Evolutionary conservation across 2,113 vertebrate species (phyloP), one percentile per base, ranked within the genome.

Genomic region (Carettochelys insculpta): DNA sequence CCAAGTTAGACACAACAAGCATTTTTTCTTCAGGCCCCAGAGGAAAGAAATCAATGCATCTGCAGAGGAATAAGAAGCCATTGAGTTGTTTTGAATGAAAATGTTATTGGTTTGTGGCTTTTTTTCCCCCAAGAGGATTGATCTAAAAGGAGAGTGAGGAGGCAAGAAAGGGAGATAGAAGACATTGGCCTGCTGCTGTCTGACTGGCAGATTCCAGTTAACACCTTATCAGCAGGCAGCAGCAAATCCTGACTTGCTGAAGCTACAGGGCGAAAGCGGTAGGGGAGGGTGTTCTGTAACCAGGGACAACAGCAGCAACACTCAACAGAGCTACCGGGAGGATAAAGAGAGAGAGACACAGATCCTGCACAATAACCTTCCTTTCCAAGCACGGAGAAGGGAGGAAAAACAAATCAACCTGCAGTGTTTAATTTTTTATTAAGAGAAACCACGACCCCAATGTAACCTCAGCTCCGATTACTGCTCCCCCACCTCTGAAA

Each of bases 221-320:
- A 68, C 95, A 90, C 89, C 95, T 87, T 95, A 92, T 68, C 80
- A 77, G 52, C 82, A 41, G 77, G 25, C 34, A 68, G n/a, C 19
- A 38, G 58, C 58, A 61, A 50, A 52, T 75, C 77, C 34, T 87
- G 10, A 85, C 90, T 80, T 86, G 94, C 96, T 94, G 92, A 94
- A 95, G 97, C 92, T 90, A 11, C 65, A 27, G 24, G 92, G 82
- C 77, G 93, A 88, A 84, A 91, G 94, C 85, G 94, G 81, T 90
- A 77, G 90, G 93, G 91, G 90, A 85, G 91, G 97, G 97, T 97
- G 98, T 98, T 97, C 96, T 96, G 98, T 98, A 98, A 98, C 98
- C 97, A 98, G 97, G 98, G 98, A 97, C 97, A 96, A 97, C 98
- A 96, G 97, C 95, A 97, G 97, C 97, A 96, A 97, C 96, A 93